These are phyloP conservation scores for Sarcoramphus papa DNA, from an alignment of 2,797 vertebrate species.

Conservation along the genomic window DNA sequence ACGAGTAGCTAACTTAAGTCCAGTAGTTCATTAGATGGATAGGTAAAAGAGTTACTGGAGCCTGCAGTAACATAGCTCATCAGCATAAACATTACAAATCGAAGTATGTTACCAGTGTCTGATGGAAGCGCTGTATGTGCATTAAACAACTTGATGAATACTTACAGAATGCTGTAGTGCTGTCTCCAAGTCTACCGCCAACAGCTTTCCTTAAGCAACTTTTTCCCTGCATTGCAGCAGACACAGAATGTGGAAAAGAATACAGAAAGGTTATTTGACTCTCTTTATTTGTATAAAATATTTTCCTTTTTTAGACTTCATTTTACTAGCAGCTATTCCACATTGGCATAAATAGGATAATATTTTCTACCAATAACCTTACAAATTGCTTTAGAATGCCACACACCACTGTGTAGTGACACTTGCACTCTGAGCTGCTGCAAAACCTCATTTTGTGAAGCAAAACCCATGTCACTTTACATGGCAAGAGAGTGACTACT, in stretches of 20 bases:
- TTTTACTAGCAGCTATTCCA: slow-evolving; percentile 14
- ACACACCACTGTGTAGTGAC: not conserved
- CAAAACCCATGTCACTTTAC: slow-evolving; percentile 47
- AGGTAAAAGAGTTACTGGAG: not conserved
- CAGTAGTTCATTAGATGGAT: not conserved
- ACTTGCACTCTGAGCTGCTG: slow-evolving; percentile 13
- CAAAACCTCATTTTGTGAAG: slow-evolving; percentile 54
- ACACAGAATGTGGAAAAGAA: not conserved
- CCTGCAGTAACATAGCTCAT: not conserved
- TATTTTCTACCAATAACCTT: slow-evolving; percentile 12
- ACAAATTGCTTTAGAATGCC: slow-evolving; percentile 37
- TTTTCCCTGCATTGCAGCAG: not conserved
- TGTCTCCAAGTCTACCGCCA: not conserved
- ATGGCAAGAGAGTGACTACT: slow-evolving; percentile 14
- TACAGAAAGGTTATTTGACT: not conserved
- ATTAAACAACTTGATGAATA: not conserved
- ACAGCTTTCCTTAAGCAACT: not conserved
- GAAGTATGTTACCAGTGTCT: not conserved
- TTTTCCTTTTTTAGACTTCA: not conserved
- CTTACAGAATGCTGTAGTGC: not conserved
- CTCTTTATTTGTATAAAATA: not conserved
- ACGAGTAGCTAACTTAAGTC: not conserved
- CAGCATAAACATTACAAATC: not conserved
- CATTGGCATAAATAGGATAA: not conserved
- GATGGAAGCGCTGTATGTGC: not conserved